These are phyloP conservation scores for Spea bombifrons DNA, from an alignment of 2,113 vertebrate genomes.

Conservation along the genomic window DNA sequence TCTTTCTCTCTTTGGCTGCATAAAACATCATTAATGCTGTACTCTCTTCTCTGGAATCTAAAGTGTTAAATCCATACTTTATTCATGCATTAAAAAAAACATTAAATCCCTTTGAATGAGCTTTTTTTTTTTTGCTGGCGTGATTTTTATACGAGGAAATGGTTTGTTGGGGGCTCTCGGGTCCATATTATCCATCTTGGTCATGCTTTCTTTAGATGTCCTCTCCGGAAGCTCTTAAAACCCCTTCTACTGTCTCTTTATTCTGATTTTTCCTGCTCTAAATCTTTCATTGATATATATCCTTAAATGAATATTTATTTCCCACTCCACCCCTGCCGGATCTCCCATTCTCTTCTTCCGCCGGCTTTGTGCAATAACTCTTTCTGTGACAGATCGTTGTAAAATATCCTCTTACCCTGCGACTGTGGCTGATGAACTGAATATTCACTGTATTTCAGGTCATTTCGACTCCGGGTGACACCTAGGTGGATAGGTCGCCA, in stretches of 20 bases:
- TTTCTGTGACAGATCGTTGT: constrained; percentile 7
- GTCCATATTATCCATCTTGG: neutral
- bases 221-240: constrained; percentile 12
- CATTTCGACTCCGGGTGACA: neutral
- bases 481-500: too few species aligned
- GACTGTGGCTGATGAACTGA: neutral
- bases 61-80: too few species aligned
- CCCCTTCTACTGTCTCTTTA: constrained; percentile 2
- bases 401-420: constrained; percentile 8
- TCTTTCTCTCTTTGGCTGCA: too few species aligned
- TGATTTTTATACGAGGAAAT: too few species aligned
- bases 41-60: too few species aligned
- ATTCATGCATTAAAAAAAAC: too few species aligned
- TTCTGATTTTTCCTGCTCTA: neutral
- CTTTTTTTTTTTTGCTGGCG: too few species aligned
- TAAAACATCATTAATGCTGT: too few species aligned
- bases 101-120: too few species aligned
- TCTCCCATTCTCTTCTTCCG: constrained; percentile 8
- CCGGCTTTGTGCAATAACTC: neutral
- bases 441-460: constrained; percentile 5
- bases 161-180: too few species aligned
- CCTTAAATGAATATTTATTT: constrained; percentile 13
- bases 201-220: neutral
- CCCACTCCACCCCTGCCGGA: constrained; percentile 6
- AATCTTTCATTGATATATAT: constrained; percentile 11